These are phyloP conservation scores for Tauraco erythrolophus DNA, from an alignment of 2,113 vertebrate genomes.

Conservation along the genomic window DNA sequence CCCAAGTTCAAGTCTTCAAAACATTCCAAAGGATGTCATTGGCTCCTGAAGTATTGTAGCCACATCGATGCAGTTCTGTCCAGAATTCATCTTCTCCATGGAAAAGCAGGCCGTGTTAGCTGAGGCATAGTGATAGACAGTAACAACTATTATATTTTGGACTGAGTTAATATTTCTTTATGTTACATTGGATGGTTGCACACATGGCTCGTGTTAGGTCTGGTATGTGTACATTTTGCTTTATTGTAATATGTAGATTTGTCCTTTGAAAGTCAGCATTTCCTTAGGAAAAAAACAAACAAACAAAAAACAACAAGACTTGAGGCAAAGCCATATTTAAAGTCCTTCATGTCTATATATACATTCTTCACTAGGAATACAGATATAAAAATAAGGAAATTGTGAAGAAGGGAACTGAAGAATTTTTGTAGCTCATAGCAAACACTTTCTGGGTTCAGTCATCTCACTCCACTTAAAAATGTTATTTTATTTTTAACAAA, in stretches of 20 bases:
- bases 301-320: neutral
- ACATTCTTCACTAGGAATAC: neutral
- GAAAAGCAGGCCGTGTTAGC: neutral
- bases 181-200: neutral
- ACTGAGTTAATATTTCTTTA: neutral
- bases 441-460: neutral
- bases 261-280: neutral
- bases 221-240: neutral
- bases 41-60: neutral
- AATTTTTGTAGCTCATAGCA: neutral
- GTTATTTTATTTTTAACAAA: neutral
- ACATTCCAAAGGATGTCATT: neutral
- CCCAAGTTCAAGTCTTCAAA: neutral
- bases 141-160: neutral
- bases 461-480: neutral
- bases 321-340: neutral
- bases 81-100: neutral
- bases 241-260: neutral
- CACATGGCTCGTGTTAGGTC: neutral
- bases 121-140: rapidly evolving
- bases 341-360: neutral
- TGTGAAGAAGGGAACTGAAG: neutral
- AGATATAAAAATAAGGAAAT: neutral
- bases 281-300: neutral
- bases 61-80: neutral